Evolutionary conservation across 2,888 invertebrate genomes (phyloP).

Genomic region (Tiphia femorata): DNA sequence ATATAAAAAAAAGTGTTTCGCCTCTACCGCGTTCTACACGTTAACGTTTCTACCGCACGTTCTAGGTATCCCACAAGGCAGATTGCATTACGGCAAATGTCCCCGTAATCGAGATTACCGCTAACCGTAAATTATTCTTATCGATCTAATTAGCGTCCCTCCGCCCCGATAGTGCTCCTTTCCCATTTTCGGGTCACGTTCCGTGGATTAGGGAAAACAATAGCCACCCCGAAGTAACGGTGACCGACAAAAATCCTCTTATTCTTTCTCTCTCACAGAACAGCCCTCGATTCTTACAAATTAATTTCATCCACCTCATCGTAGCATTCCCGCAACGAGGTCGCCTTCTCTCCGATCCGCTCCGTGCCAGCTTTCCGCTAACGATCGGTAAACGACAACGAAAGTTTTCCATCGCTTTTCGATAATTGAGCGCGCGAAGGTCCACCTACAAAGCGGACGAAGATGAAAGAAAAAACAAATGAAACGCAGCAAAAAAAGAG

Average conservation of each 20-base stretch:
- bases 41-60: not conserved
- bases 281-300: not conserved
- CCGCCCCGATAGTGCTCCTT: not conserved
- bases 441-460: too few species aligned
- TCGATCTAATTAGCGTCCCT: not conserved
- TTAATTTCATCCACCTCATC: not conserved
- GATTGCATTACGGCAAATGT: not conserved
- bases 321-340: not conserved
- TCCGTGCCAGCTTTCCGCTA: not conserved
- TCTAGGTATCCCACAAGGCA: not conserved
- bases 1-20: not conserved
- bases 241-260: too few species aligned
- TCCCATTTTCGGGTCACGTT: not conserved
- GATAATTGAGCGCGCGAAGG: too few species aligned
- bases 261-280: not conserved
- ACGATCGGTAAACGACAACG: not conserved
- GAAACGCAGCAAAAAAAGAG: too few species aligned
- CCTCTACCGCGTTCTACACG: not conserved
- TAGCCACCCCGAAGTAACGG: not conserved
- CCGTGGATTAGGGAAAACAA: not conserved
- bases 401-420: not conserved
- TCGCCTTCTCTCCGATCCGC: not conserved
- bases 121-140: not conserved
- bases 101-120: not conserved
- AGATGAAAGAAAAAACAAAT: too few species aligned